Percentiles rank a stretch among this genome's conserved stretches.
These are phyloP conservation scores for Apistogramma diplotaenia DNA, from an alignment of 2,113 vertebrate species.

Conservation along the genomic window DNA sequence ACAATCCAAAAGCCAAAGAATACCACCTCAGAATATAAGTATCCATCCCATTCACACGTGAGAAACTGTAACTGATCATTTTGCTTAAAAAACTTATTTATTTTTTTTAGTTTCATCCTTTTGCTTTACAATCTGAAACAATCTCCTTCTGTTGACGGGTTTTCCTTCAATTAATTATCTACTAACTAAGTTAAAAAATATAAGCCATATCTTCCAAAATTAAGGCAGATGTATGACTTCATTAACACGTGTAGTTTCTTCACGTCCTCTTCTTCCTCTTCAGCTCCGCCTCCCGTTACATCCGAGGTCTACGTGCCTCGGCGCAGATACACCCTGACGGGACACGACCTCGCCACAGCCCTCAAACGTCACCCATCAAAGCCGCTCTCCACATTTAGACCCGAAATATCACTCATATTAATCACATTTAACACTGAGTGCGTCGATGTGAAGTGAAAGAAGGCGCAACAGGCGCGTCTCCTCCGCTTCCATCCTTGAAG, in stretches of 20 bases:
- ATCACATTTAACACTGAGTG: accelerated
- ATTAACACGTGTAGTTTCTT: not conserved
- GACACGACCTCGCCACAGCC: not conserved
- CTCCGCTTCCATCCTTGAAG: constrained; percentile 52
- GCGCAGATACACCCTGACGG: constrained; percentile 43
- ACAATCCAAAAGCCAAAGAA: no score
- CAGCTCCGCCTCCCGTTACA: constrained; percentile 29
- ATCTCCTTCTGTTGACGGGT: not conserved
- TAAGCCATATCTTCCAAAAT: not conserved
- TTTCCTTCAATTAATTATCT: not conserved
- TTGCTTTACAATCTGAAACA: not conserved
- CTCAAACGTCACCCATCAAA: not conserved
- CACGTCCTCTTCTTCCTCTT: not conserved
- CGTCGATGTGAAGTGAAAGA: not conserved
- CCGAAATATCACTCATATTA: not conserved
- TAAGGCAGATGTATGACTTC: not conserved
- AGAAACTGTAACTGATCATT: no score
- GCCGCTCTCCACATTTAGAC: not conserved
- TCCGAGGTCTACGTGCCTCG: constrained; percentile 57
- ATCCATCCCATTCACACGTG: not conserved
- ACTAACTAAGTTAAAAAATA: not conserved
- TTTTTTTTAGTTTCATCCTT: no score
- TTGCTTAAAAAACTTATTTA: no score
- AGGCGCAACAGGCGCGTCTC: not conserved
- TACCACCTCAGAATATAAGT: no score